A percentile compares a stretch with the other conserved stretches of the same genome.
Conservation (phyloP, 2,113 vertebrate genomes). For the Platysternon megacephalum region DNA sequence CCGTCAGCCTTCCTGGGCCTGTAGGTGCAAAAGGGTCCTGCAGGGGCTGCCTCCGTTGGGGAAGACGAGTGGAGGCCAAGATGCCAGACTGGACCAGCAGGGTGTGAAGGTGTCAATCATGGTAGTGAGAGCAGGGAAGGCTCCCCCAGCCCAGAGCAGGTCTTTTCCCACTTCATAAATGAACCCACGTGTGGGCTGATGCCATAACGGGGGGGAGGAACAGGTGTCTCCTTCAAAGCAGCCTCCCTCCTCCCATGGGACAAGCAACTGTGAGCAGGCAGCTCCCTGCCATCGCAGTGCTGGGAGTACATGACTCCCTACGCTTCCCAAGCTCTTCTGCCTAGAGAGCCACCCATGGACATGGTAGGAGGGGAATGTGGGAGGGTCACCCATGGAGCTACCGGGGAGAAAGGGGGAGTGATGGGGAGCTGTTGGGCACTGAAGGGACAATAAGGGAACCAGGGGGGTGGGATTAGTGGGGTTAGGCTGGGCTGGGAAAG, state of each 20-base stretch:
- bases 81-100: neutral
- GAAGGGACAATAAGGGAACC: too few relatives aligned
- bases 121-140: accelerated
- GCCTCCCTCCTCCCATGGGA: neutral
- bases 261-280: neutral
- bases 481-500: too few relatives aligned
- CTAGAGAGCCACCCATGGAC: too few relatives aligned
- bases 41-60: accelerated
- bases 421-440: too few relatives aligned
- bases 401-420: accelerated
- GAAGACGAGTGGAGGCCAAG: neutral
- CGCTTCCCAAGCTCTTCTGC: neutral
- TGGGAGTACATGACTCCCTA: neutral
- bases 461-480: too few relatives aligned
- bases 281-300: too few relatives aligned
- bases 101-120: accelerated
- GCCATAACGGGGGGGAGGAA: neutral
- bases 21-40: neutral
- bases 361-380: too few relatives aligned
- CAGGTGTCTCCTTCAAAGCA: accelerated
- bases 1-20: neutral
- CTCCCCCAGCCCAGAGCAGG: accelerated
- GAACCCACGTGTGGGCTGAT: neutral
- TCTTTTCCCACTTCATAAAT: neutral
- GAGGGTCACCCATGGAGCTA: too few relatives aligned